These are phyloP conservation scores for Silurus lanzhouensis DNA, from an alignment of 2,797 vertebrate species.

Conservation along the genomic window DNA sequence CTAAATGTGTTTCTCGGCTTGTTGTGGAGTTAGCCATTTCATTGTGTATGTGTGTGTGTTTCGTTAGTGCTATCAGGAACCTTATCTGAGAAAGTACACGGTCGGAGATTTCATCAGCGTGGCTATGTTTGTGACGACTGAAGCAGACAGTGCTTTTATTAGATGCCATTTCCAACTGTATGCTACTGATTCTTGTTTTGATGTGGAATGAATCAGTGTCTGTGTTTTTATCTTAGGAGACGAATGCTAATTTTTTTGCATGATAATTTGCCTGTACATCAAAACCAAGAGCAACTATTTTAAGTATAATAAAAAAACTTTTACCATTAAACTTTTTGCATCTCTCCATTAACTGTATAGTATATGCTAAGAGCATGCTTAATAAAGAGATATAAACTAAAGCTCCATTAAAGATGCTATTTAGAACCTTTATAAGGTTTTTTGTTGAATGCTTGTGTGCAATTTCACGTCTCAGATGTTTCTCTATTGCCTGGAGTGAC, in stretches of 20 bases:
- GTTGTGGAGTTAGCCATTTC: not conserved
- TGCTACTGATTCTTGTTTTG: not conserved
- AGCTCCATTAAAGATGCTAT: not conserved
- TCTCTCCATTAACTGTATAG: not conserved
- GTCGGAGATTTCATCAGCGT: not conserved
- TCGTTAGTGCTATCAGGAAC: too few species aligned
- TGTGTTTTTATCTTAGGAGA: not conserved
- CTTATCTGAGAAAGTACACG: not conserved
- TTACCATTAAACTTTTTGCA: not conserved
- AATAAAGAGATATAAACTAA: not conserved
- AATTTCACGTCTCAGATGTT: constrained; percentile 11
- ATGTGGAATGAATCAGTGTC: not conserved
- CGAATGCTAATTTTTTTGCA: not conserved
- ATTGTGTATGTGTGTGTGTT: not conserved
- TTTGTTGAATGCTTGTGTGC: not conserved
- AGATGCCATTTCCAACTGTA: constrained; percentile 6
- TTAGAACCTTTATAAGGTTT: not conserved
- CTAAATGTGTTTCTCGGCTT: not conserved
- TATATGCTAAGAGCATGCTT: not conserved
- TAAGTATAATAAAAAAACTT: too few species aligned
- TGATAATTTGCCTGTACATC: not conserved
- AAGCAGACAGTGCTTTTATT: constrained; percentile 13
- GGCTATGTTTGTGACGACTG: not conserved
- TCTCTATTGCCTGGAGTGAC: not conserved
- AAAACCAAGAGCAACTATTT: not conserved